phyloP scores from a whole-genome alignment of 2,113 vertebrate genomes.

The Cricetomys ansorgei region DNA sequence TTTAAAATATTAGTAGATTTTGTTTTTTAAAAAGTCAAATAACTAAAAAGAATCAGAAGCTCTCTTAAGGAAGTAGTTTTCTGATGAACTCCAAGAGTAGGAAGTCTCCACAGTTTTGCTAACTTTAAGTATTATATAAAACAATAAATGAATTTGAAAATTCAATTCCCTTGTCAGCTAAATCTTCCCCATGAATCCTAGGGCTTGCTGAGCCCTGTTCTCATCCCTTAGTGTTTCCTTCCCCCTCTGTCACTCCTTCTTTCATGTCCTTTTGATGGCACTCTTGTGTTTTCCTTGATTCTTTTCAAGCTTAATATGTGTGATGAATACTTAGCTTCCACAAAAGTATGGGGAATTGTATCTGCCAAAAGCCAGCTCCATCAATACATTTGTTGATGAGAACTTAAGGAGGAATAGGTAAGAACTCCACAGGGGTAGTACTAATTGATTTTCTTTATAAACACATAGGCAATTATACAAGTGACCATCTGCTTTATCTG shows the following conservation, averaged over 20 bases:
- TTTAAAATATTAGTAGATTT: not conserved
- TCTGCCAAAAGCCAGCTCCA: slow-evolving; percentile 69
- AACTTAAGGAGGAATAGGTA: slow-evolving; percentile 80
- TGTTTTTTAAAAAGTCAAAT: not conserved
- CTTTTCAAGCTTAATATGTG: slow-evolving; percentile 22
- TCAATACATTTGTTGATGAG: slow-evolving; percentile 70
- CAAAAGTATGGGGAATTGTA: not conserved
- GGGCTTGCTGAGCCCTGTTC: not conserved
- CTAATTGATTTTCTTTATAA: slow-evolving; percentile 87
- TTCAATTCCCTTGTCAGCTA: not conserved
- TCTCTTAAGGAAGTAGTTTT: not conserved
- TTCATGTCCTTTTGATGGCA: not conserved
- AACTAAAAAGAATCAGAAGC: not conserved
- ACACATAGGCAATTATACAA: slow-evolving; percentile 85
- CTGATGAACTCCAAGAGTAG: not conserved
- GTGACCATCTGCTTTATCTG: slow-evolving; percentile 79
- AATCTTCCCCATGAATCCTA: not conserved
- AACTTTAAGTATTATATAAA: not conserved
- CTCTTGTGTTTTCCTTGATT: not conserved
- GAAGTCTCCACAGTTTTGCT: not conserved
- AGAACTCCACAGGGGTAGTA: slow-evolving; percentile 76
- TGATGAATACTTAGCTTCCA: not conserved
- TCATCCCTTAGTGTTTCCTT: not conserved
- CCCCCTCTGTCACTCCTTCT: not conserved
- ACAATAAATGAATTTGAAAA: not conserved